A percentile compares a stretch with the other conserved stretches of the same genome.
Conservation (phyloP, 2,797 vertebrate species). For the Spondyliosoma cantharus region DNA sequence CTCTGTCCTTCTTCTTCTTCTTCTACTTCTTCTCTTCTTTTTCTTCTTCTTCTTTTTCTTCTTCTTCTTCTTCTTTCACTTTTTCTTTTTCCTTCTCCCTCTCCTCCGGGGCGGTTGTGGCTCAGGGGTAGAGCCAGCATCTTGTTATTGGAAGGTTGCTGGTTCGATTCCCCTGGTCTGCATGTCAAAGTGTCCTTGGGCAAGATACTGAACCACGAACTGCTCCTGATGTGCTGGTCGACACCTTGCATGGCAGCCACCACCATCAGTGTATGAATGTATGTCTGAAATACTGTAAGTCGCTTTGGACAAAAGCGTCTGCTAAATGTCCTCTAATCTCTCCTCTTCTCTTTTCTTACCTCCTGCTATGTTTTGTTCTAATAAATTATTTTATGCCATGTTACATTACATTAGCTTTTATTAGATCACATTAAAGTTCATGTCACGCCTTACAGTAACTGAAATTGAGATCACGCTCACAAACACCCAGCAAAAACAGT, state of each 20-base stretch:
- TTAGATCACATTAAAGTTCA: slow-evolving; percentile 38
- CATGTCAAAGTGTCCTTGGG: too few relatives aligned
- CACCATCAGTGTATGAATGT: too few relatives aligned
- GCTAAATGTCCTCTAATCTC: neutral
- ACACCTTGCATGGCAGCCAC: too few relatives aligned
- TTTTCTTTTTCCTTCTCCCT: neutral
- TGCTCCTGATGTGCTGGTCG: too few relatives aligned
- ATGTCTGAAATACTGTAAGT: too few relatives aligned
- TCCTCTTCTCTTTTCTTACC: neutral
- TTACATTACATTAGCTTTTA: slow-evolving; percentile 23
- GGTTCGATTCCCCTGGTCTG: too few relatives aligned
- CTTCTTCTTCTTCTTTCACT: neutral
- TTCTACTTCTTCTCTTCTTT: slow-evolving; percentile 4
- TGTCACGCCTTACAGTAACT: slow-evolving; percentile 16
- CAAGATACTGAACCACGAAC: too few relatives aligned
- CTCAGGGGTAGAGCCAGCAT: too few relatives aligned
- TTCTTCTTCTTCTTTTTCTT: too few relatives aligned
- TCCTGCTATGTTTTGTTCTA: neutral
- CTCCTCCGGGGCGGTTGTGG: neutral
- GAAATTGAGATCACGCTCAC: slow-evolving; percentile 2
- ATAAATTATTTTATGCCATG: slow-evolving; percentile 13
- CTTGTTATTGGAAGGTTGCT: too few relatives aligned
- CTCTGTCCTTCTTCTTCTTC: slow-evolving; percentile 17
- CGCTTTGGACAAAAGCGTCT: too few relatives aligned
- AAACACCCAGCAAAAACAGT: slow-evolving; percentile 18